A percentile compares a stretch with the other conserved stretches of the same genome.
Evolutionary conservation across 2,888 invertebrate species (phyloP).

Genomic region (Dermolepida albohirtum): DNA sequence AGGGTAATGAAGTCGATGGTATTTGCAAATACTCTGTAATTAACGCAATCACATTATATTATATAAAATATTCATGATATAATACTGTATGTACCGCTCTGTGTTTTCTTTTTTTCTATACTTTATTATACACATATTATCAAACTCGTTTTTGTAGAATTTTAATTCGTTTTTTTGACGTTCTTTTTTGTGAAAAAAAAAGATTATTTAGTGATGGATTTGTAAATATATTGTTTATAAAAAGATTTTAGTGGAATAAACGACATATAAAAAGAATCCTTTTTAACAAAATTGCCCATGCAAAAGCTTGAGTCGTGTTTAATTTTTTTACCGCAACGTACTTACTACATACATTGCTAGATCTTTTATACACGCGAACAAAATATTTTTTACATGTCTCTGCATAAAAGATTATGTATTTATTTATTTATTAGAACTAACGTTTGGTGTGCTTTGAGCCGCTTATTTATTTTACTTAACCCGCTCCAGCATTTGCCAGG

Average conservation of each 20-base stretch:
- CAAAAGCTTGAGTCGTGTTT: conserved; percentile 54
- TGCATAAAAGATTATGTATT: conserved; percentile 6
- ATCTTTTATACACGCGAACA: neutral
- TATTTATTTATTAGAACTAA: conserved; percentile 37
- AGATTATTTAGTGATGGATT: conserved; percentile 40
- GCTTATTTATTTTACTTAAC: conserved; percentile 46
- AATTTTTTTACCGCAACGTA: neutral
- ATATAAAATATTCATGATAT: no score
- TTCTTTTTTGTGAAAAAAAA: conserved; percentile 27
- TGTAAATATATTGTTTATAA: conserved; percentile 45
- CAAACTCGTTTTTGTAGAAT: conserved; percentile 38
- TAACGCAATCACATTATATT: no score
- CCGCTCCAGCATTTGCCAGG: conserved; percentile 77
- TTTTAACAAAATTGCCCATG: conserved; percentile 50
- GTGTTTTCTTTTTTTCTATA: conserved; percentile 37
- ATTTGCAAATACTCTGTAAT: no score
- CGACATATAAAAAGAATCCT: conserved; percentile 40
- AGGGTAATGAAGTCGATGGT: no score
- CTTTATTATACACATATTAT: conserved; percentile 30
- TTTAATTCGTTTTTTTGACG: conserved; percentile 34
- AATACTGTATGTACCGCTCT: conserved; percentile 4
- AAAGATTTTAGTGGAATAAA: conserved; percentile 47
- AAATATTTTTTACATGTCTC: neutral
- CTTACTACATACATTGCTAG: no score
- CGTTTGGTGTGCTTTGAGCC: conserved; percentile 45